Percentiles rank a stretch among this genome's conserved stretches.
Evolutionary conservation across 2,113 vertebrate genomes (phyloP).

Genomic region (Oreocharis arfaki): DNA sequence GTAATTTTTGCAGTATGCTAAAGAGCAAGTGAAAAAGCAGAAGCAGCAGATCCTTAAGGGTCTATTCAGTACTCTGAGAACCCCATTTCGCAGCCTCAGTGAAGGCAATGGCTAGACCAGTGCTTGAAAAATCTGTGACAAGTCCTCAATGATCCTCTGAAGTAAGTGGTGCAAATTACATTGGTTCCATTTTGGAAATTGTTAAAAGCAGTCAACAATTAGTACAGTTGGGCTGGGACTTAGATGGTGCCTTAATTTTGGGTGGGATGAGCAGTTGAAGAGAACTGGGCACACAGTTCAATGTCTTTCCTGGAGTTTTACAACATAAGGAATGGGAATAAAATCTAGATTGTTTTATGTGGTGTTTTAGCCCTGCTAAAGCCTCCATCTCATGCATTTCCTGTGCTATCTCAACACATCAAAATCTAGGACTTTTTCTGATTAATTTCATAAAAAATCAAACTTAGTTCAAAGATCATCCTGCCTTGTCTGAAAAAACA

Average conservation of each 20-base stretch:
- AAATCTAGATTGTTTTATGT: conserved; percentile 25
- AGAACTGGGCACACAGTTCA: fast-evolving
- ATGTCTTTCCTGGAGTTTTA: neutral
- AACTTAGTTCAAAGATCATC: neutral
- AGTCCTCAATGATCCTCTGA: neutral
- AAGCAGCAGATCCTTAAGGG: neutral
- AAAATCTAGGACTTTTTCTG: neutral
- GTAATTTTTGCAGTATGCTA: neutral
- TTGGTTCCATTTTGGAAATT: neutral
- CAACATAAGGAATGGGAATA: neutral
- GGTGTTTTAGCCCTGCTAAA: conserved; percentile 4
- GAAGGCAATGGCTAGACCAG: neutral
- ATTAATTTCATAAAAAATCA: conserved; percentile 18
- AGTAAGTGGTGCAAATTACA: neutral
- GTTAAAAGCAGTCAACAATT: neutral
- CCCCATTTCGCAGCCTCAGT: neutral
- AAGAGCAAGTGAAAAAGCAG: neutral
- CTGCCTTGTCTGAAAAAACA: neutral
- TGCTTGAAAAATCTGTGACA: neutral
- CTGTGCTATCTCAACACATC: conserved; percentile 18
- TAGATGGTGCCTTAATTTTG: neutral
- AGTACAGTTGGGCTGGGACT: neutral
- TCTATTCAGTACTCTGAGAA: neutral
- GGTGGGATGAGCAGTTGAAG: neutral
- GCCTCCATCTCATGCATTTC: neutral